Percentiles rank a stretch among this genome's conserved stretches.
Conservation (phyloP, 2,113 vertebrate genomes). For the Alethe castanea region DNA sequence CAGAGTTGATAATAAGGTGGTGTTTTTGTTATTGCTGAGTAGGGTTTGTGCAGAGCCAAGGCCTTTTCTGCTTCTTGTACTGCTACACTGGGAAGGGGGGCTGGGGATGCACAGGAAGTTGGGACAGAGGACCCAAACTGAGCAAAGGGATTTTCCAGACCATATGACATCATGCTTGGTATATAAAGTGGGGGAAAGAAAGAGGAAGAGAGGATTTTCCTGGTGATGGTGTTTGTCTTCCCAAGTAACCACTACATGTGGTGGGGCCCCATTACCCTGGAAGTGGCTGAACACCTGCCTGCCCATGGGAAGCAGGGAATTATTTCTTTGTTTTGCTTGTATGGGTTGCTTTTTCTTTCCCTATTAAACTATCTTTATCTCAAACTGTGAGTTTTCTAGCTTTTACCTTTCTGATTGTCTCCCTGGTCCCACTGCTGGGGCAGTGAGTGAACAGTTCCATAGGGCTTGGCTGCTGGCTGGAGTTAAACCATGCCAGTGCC, state of each 20-base stretch:
- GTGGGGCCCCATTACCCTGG: neutral
- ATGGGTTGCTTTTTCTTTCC: neutral
- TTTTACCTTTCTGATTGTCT: neutral
- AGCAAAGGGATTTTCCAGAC: neutral
- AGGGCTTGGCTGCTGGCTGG: neutral
- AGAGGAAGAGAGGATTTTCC: neutral
- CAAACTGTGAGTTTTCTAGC: neutral
- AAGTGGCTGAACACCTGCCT: neutral
- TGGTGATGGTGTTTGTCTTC: neutral
- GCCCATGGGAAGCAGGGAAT: neutral
- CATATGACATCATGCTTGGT: neutral
- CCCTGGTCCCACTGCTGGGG: neutral
- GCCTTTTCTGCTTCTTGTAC: neutral
- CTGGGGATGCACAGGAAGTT: neutral
- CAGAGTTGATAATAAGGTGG: neutral
- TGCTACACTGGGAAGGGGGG: neutral
- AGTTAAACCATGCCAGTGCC: neutral
- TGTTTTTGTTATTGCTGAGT: neutral
- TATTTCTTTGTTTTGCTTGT: neutral
- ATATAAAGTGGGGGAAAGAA: neutral
- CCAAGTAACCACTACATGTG: neutral
- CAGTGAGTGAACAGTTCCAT: neutral
- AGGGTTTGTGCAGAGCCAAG: neutral
- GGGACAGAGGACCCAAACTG: neutral
- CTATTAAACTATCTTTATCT: neutral